Evolutionary conservation across 2,888 invertebrate species (phyloP), one percentile per base, ranked within the genome.

Genomic region (Odontothrips loti): DNA sequence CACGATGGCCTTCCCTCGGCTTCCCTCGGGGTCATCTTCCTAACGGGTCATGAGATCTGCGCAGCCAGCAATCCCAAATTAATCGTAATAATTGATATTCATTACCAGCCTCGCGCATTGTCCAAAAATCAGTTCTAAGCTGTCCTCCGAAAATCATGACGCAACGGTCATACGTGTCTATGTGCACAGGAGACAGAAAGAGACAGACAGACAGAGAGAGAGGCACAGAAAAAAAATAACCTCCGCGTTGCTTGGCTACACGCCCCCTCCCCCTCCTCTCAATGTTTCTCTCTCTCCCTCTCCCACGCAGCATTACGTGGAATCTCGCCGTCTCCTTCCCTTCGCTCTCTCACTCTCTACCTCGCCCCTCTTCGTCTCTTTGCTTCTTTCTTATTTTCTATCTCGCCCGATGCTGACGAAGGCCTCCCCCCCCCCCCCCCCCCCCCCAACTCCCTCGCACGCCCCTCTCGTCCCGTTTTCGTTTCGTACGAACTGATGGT

Each of bases 331-430:
- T 75, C 68, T 27, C 68, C 12, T 27, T 75, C 23, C 23, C n/a
- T 75, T 75, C 15, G 20, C 68, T 75, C 27, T 75, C 68, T 75
- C 27, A 23, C 23, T 75, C 23, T 75, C 68, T 75, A 27, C 27
- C 68, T 75, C 68, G 11, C 68, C 68, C 68, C 12, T 27, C 68
- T 27, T 27, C 23, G 11, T 75, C 68, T 27, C 23, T 23, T 75
- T 75, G 68, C 23, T 75, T 75, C 68, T 75, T 75, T 75, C 68
- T 75, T 75, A 75, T 75, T 75, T 75, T 75, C 68, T 75, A 75
- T 75, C 68, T 75, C 68, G 68, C 68, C 68, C 68, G 68, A 75
- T 75, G 68, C 23, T 12, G 23, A 27, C 23, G 68, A 75, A 75
- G 68, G 68, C 68, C 68, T 75, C 23, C 68, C 68, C 27, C 68